Evolutionary conservation across 2,797 vertebrate genomes (phyloP).

Genomic region (Rhinoraja longicauda): DNA sequence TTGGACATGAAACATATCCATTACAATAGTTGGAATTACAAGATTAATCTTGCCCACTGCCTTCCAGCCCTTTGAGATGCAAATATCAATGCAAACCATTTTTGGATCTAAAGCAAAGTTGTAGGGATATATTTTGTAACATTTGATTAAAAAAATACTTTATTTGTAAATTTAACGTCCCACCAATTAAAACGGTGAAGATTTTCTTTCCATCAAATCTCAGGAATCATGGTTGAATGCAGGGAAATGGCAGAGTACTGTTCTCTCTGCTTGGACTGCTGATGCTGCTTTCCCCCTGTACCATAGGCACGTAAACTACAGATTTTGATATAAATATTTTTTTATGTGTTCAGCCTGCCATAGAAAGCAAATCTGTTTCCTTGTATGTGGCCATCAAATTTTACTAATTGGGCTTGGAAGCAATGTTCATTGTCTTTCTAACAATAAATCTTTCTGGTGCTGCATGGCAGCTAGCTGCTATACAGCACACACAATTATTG

Average conservation of each 20-base stretch:
- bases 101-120: slow-evolving; percentile 27
- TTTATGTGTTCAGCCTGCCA: background rate
- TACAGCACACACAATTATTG: background rate
- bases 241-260: background rate
- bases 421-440: slow-evolving; percentile 2
- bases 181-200: background rate
- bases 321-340: background rate
- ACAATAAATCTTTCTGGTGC: background rate
- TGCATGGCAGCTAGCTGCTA: background rate
- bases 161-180: slow-evolving; percentile 6
- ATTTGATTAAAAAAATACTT: background rate
- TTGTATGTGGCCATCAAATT: background rate
- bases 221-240: too few relatives aligned
- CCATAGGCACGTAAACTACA: background rate
- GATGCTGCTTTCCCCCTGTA: background rate
- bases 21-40: slow-evolving; percentile 38
- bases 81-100: slow-evolving; percentile 10
- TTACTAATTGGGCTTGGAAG: slow-evolving; percentile 6
- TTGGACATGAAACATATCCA: slow-evolving; percentile 38
- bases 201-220: background rate
- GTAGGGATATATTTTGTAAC: background rate
- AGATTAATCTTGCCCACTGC: slow-evolving; percentile 33
- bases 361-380: background rate
- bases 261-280: background rate
- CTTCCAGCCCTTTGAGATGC: slow-evolving; percentile 35